Evolutionary conservation across 2,113 vertebrate species (phyloP), one percentile per base, ranked within the genome.

Genomic region (Amazona guildingii): DNA sequence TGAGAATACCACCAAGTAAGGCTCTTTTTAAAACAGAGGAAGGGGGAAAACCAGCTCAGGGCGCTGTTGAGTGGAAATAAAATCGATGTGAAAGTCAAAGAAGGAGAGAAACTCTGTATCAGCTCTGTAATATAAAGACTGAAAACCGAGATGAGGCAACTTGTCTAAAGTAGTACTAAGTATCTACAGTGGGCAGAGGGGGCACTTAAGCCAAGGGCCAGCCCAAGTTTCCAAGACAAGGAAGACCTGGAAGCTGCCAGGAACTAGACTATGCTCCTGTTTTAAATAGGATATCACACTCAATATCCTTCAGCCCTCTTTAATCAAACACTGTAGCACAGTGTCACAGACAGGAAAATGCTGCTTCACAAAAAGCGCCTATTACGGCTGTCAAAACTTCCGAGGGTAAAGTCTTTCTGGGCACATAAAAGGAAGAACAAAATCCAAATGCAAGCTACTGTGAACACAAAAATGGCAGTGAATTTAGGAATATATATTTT

Each of bases 341-440:
- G 83, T 84, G 75, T 84, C 91, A 92, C 80, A 94, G 72, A 68
- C 76, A 94, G 62, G 87, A 97, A 95, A 83, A 96, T 88, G 83
- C 62, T 92, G 66, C 93, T 97, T 97, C 90, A 96, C 89, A 94
- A 96, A 95, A 96, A 96, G 41, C 21, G 77, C 43, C 57, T 96
- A 88, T 44, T 59, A 87, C 52, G 96, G 82, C 55, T 94, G 63
- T 85, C 92, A 97, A 97, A 97, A 92, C 69, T 84, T 83, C 59
- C 35, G 62, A 78, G 21, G 51, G 70, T 64, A 68, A 88, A 89
- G 63, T 81, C 88, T 97, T 94, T 95, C 92, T 82, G 21, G 4
- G 37, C 27, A 93, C 66, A 57, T 88, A 66, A 95, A 92, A 66
- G 33, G 5, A 88, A 91, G 55, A 72, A 44, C 77, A 95, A 86